Conservation (phyloP, 2,797 vertebrate species). For the Manis pentadactyla region DNA sequence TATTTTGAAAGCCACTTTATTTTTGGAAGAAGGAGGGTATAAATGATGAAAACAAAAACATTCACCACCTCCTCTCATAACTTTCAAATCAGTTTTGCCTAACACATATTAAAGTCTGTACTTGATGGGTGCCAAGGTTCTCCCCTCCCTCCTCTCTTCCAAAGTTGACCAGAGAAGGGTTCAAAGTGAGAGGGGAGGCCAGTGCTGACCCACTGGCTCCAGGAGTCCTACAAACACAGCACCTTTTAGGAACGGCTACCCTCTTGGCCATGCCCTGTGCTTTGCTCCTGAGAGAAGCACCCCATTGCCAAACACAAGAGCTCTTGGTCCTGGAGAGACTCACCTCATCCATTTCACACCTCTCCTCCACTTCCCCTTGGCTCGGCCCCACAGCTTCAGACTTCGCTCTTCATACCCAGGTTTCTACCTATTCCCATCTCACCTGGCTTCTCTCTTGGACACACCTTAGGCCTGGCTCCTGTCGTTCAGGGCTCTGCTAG, state of each 20-base stretch:
- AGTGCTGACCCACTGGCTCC: background rate
- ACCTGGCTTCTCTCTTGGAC: background rate
- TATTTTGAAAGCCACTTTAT: conserved; percentile 32
- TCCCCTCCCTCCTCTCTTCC: background rate
- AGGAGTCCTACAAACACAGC: background rate
- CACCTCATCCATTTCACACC: background rate
- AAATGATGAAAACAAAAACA: conserved; percentile 39
- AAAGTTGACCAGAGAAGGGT: background rate
- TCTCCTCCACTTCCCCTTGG: background rate
- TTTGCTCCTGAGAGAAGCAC: background rate
- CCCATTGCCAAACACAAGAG: background rate
- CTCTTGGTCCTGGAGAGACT: background rate
- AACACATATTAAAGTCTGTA: background rate
- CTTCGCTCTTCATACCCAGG: background rate
- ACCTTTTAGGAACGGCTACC: background rate
- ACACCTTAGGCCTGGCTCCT: background rate
- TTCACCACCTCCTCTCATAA: conserved; percentile 4
- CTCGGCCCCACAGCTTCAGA: background rate
- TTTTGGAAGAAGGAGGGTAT: conserved; percentile 4
- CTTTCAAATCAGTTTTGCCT: conserved; percentile 4
- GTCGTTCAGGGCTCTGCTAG: background rate
- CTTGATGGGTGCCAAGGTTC: background rate
- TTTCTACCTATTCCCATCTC: background rate
- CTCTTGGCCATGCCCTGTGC: background rate
- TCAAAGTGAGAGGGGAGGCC: background rate